These are phyloP conservation scores for Lineus longissimus DNA, from an alignment of 1,140 invertebrate species.

Conservation along the genomic window DNA sequence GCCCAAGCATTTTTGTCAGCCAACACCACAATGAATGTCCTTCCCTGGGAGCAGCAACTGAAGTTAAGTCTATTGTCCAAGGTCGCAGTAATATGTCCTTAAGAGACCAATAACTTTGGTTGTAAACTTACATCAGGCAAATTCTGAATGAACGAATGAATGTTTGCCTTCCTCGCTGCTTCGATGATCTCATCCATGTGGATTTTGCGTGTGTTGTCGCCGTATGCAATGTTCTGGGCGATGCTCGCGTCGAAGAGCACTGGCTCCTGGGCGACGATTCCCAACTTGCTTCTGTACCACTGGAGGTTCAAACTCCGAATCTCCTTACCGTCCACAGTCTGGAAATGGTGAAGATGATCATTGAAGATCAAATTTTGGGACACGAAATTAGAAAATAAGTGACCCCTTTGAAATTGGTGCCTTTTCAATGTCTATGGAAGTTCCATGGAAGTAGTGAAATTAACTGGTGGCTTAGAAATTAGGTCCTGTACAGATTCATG, in stretches of 20 bases:
- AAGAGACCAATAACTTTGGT: neutral
- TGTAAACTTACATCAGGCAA: constrained; percentile 31
- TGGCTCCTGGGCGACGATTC: constrained; percentile 78
- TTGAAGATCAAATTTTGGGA: no score
- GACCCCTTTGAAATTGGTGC: no score
- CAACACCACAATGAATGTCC: neutral
- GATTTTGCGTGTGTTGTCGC: constrained; percentile 63
- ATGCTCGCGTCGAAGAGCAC: constrained; percentile 83
- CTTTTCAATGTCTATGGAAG: no score
- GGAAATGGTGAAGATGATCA: neutral
- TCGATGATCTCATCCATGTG: constrained; percentile 40
- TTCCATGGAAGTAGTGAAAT: no score
- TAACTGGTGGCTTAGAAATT: no score
- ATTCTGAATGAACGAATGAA: constrained; percentile 42
- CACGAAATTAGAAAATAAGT: no score
- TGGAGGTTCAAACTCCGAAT: constrained; percentile 47
- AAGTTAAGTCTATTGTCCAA: neutral
- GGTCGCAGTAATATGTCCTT: neutral
- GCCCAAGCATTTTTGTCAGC: neutral
- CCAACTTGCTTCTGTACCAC: constrained; percentile 62
- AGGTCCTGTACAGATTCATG: no score
- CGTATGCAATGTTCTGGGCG: constrained; percentile 81
- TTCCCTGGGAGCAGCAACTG: neutral
- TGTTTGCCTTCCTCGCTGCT: constrained; percentile 36
- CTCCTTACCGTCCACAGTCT: constrained; percentile 27